A percentile compares a stretch with the other conserved stretches of the same genome.
Evolutionary conservation across 2,797 vertebrate species (phyloP).

Genomic region (Heliangelus exortis): DNA sequence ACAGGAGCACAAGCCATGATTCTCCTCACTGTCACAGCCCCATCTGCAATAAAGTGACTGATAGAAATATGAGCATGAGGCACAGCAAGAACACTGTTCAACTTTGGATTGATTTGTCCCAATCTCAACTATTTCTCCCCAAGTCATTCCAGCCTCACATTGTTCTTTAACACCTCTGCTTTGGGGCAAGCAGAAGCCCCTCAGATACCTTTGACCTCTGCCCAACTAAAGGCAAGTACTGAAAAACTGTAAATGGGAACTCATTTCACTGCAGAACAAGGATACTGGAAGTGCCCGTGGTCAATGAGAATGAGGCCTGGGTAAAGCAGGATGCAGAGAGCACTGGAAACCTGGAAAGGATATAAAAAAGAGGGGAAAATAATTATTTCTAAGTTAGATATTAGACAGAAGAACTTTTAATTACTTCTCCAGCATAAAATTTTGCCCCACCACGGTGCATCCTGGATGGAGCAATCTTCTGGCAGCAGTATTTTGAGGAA

Average conservation of each 20-base stretch:
- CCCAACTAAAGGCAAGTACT: background rate
- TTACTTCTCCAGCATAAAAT: background rate
- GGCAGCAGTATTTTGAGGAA: background rate
- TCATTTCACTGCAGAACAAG: constrained; percentile 74
- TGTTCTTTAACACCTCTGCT: background rate
- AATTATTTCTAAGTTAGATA: background rate
- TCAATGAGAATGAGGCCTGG: constrained; percentile 96
- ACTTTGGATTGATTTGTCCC: background rate
- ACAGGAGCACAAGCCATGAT: background rate
- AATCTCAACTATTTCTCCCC: background rate
- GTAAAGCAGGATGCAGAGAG: constrained; percentile 91
- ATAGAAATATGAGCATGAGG: background rate
- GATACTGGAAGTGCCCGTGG: constrained; percentile 99
- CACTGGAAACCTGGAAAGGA: constrained; percentile 81
- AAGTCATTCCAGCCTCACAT: background rate
- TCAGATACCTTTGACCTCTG: background rate
- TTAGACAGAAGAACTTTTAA: background rate
- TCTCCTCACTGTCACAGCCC: background rate
- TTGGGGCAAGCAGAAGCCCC: background rate
- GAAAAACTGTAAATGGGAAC: background rate
- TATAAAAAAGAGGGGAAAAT: background rate
- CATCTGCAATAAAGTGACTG: background rate
- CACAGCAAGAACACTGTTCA: background rate
- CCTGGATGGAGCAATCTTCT: background rate
- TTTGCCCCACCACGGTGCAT: background rate